Base-by-base conservation (phyloP, 2,797 vertebrate species). In the Eupleurogrammus muticus region DNA sequence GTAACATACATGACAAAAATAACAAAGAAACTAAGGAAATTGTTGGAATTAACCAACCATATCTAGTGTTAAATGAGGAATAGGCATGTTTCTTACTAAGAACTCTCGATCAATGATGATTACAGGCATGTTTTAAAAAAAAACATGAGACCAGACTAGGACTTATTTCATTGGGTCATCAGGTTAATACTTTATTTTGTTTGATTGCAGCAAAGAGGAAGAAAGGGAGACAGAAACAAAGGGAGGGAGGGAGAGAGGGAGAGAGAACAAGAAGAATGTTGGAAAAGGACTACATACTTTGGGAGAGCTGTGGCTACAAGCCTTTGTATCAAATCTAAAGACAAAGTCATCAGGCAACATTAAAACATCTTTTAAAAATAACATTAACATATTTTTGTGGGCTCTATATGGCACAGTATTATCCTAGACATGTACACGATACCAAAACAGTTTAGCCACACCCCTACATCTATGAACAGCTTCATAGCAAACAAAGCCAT, bases 111-210 rank as follows among this genome's bases (percentile, higher is more conserved):
- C 51, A 60, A 67, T 61, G 19, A 61, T 69, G 10, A 60, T 65
- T 20, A 53, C 36, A 70, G 20, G 50, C 21, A 50, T 62, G 12
- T 14, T 20, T 32, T 40, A 48, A 52, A 24, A 44, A 47, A 32
- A 67, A 28, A 51, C 51, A 64, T 10, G 21, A 85, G 56, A 77
- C 80, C 66, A 84, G 72, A 69, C 66, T 38, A 62, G 40, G 67
- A 58, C 79, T 65, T 66, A 71, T 86, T 85, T 86, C 65, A 80
- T 91, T 92, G 91, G 91, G 90, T 94, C 92, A 92, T 94, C 94
- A 94, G 94, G 94, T 95, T 95, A 95, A 95, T 95, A 95, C 93
- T 95, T 95, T 95, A 95, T 95, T 95, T 92, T 93, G 92, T 93
- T 94, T 94, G 94, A 93, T 94, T 95, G 94, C 93, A 94, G 93